Percentiles rank a stretch among this genome's conserved stretches.
phyloP scores from a whole-genome alignment of 2,888 invertebrate genomes.

The Eupithecia centaureata region DNA sequence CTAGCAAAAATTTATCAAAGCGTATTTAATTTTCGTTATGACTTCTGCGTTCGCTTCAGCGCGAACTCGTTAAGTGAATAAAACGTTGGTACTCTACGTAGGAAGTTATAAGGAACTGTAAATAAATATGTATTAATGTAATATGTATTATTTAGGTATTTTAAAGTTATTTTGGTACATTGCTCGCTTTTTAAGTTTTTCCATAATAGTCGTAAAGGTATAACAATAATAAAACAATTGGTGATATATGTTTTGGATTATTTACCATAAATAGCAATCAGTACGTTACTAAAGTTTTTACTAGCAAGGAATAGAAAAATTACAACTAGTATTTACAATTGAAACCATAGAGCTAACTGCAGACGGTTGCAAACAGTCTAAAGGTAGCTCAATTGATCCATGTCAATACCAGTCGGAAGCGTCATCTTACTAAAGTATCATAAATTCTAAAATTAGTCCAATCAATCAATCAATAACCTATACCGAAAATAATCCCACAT shows the following conservation, averaged over 20 bases:
- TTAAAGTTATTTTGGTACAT: not conserved
- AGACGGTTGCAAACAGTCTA: no score
- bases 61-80: conserved; percentile 23
- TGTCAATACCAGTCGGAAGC: not conserved
- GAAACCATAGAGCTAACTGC: no score
- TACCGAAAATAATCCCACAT: conserved; percentile 28
- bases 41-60: conserved; percentile 63
- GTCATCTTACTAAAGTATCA: not conserved
- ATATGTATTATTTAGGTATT: not conserved
- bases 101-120: not conserved
- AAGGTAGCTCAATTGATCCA: no score
- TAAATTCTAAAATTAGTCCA: not conserved
- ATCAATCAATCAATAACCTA: conserved; percentile 27
- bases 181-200: no score
- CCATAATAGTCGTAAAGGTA: no score
- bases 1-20: conserved; percentile 79
- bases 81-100: conserved; percentile 13
- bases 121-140: no score
- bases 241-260: no score
- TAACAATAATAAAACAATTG: no score
- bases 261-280: no score
- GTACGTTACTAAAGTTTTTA: no score
- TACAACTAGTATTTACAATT: no score
- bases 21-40: conserved; percentile 82
- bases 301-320: no score